Evolutionary conservation across 2,113 vertebrate species (phyloP), one percentile per base, ranked within the genome.

Genomic region (Taurulus bubalis): DNA sequence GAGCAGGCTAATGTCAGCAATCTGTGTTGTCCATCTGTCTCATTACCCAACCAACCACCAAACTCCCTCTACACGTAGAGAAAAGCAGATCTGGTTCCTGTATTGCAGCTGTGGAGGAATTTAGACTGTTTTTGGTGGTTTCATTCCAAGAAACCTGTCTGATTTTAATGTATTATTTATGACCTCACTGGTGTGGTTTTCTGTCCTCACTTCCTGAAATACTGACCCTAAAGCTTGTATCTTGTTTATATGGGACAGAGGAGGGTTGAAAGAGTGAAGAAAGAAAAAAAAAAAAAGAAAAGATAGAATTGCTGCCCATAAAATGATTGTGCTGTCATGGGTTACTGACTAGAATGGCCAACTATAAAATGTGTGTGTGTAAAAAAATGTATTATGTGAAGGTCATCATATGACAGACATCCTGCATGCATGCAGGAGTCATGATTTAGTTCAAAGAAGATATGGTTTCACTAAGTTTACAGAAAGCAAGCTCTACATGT

Each of bases 1-100:
- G 91, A 93, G 89, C 83, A 60, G 89, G 85, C 88, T 95, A 95
- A 95, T 94, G 91, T 93, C 90, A 93, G 93, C 94, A 95, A 94
- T 94, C 94, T 95, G 94, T 90, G 87, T 85, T 67, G 84, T 89
- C 94, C 93, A 94, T 94, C 93, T 94, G 93, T 93, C 86, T 91
- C 88, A 80, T 88, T 91, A 91, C 71, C 80, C 79, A 75, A 87
- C 70, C 70, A 86, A 67, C 75, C 79, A 87, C 88, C 91, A 71
- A 71, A 77, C 77, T 45, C 14, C 1, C 69, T 69, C 77, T 24
- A 30, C 76, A 85, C 77, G 68, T 60, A 45, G 71, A 74, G 75
- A 73, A 73, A 75, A 42, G 64, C 55, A 75, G 58, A 53, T 32
- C 65, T 74, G 30, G 55, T 58, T 84, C 72, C 49, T 79, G 73